Conservation (phyloP, 2,888 invertebrate species). For the Malacosoma neustria region DNA sequence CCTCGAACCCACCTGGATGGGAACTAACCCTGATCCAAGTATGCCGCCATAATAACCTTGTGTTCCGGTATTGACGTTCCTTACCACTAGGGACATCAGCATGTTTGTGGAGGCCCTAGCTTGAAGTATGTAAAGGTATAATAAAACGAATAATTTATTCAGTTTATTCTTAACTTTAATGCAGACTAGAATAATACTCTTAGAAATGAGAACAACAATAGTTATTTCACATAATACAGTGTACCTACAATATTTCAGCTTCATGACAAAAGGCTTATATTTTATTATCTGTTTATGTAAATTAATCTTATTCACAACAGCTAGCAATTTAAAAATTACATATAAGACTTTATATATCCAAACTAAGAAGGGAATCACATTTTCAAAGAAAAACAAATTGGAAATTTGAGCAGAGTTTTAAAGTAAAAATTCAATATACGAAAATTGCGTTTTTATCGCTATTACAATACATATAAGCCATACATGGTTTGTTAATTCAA, state of each 20-base stretch:
- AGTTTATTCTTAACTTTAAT: constrained; percentile 74
- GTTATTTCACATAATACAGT: constrained; percentile 71
- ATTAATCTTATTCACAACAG: constrained; percentile 74
- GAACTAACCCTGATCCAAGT: too few relatives aligned
- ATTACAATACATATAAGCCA: too few relatives aligned
- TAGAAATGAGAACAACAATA: constrained; percentile 75
- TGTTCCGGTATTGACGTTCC: too few relatives aligned
- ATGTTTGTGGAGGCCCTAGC: too few relatives aligned
- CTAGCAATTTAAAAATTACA: constrained; percentile 73
- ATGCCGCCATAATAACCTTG: too few relatives aligned
- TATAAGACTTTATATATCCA: constrained; percentile 43
- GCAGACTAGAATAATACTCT: constrained; percentile 76
- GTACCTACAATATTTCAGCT: constrained; percentile 69
- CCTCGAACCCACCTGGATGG: too few relatives aligned
- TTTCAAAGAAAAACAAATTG: not conserved
- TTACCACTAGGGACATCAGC: too few relatives aligned
- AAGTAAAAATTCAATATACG: not conserved
- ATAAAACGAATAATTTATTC: constrained; percentile 54
- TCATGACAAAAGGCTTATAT: constrained; percentile 63
- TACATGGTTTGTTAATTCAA: too few relatives aligned
- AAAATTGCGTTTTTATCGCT: not conserved
- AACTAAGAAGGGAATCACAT: not conserved
- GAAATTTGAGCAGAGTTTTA: not conserved
- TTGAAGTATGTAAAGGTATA: too few relatives aligned
- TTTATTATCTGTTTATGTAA: constrained; percentile 69